Conservation (phyloP, 2,113 vertebrate species). For the Gambusia affinis region DNA sequence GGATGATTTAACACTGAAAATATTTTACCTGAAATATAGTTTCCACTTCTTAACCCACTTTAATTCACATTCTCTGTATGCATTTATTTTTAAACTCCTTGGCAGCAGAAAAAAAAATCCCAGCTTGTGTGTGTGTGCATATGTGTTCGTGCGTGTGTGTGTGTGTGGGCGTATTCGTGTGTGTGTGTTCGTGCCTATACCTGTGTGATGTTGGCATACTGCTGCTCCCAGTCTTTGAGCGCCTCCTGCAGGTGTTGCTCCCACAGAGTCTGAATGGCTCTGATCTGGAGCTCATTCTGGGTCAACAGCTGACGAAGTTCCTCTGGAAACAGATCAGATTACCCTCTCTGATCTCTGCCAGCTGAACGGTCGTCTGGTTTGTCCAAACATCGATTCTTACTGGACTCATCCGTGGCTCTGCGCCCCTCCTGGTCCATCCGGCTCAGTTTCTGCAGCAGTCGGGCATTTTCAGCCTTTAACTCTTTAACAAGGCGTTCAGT, state of each 20-base stretch:
- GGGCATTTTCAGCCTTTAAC: slow-evolving; percentile 82
- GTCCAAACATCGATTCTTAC: slow-evolving; percentile 47
- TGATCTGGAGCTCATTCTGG: slow-evolving; percentile 80
- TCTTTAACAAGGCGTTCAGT: slow-evolving; percentile 83
- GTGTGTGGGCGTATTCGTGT: background rate
- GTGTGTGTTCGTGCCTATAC: slow-evolving; percentile 49
- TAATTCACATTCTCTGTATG: background rate
- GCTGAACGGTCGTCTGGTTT: background rate
- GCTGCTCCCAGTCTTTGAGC: slow-evolving; percentile 83
- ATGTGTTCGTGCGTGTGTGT: background rate
- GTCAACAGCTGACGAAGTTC: slow-evolving; percentile 77
- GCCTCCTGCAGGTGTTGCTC: slow-evolving; percentile 85
- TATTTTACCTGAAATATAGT: background rate
- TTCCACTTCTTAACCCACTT: background rate
- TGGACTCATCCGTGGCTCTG: slow-evolving; percentile 79
- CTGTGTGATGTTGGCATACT: slow-evolving; percentile 80
- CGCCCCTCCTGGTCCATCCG: slow-evolving; percentile 79
- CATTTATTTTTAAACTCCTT: background rate
- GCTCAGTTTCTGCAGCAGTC: slow-evolving; percentile 74
- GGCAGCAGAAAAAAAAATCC: background rate
- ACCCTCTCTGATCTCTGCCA: background rate
- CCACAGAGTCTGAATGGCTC: slow-evolving; percentile 81
- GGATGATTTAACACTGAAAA: background rate
- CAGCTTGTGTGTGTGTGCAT: no score
- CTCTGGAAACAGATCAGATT: slow-evolving; percentile 63